Base-by-base conservation (phyloP, 2,113 vertebrate species). In the Callipepla squamata region DNA sequence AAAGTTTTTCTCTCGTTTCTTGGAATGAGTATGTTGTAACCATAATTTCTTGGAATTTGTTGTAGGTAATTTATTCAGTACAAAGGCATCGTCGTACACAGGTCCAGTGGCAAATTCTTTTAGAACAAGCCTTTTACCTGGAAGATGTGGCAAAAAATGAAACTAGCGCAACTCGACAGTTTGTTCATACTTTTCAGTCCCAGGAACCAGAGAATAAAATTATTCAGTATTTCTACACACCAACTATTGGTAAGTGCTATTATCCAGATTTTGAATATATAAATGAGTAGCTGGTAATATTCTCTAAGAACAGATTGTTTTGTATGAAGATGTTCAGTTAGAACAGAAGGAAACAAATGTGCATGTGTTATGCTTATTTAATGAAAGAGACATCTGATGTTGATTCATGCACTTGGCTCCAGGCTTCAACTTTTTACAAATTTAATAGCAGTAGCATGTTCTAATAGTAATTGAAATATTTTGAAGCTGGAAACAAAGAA, bases 81-180 rank as follows among this genome's bases (percentile, higher is more conserved):
- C 99, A 99, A 96, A 98, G 98, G 66, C 98, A 98, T 81, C 91
- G 96, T 85, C 98, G 98, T 91, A 98, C 98, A 11, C 98, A 97
- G 84, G 99, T 99, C 45, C 98, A 99, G 85, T 99, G 98, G 99
- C 97, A 97, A 7, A 98, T 99, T 93, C 98, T 99, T 89, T 84
- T 99, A 92, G 98, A 99, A 30, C 97, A 98, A 96, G 98, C 98
- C 6, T 98, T 99, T 97, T 98, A 98, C 88, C 94, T 99, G 30
- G 99, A 99, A 95, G 99, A 99, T 76, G 98, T 99, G 42, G 98
- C 98, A 57, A 99, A 98, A 97, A 99, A 98, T 92, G 98, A 98
- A 97, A 98, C 96, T 51, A 98, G 98, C 93, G 95, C 97, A 36
- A 95, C 97, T 44, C 98, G 73, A 58, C 98, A 98, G 47, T 98